Evolutionary conservation across 2,113 vertebrate genomes (phyloP), one percentile per base, ranked within the genome.

Genomic region (Bufo gargarizans): DNA sequence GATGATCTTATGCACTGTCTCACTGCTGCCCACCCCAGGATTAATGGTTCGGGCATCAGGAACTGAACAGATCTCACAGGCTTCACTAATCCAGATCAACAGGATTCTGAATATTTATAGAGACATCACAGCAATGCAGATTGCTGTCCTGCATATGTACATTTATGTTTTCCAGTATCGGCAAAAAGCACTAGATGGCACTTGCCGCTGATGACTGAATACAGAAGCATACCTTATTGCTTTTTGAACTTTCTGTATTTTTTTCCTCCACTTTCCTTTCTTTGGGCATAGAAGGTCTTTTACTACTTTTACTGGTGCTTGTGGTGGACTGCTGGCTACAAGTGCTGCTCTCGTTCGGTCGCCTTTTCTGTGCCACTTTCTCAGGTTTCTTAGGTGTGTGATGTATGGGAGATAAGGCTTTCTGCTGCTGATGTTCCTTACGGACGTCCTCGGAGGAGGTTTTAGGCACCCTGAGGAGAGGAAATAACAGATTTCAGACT

Each of bases 201-300:
- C 45, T 76, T n/a, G 55, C 71, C 61, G 43, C 71, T 17, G 53
- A 33, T 33, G 33, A 33, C 33, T 33, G 33, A 33, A 33, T 33
- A 33, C 33, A 33, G 33, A 56, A 47, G 89, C 93, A 71, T 92
- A 96, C 96, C 94, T 90, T 95, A 90, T 85, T 81, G 12, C 74
- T 92, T 47, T 94, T 90, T 0, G 86, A 79, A 55, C 84, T 90
- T 43, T 95, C 93, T 0, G 56, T 12, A 14, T 79, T 86, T 85
- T 93, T 96, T 80, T 84, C 93, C 33, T 94, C 93, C 82, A 89
- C 91, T 91, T 93, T 96, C 91, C 92, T 96, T 93, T 94, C 94
- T 93, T 96, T 97, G 89, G 89, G 59, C n/a, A 77, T 0, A 11
- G 91, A 81, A 33, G 89, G 89, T 59, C 94, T 92, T 59, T 91